A percentile compares a stretch with the other conserved stretches of the same genome.
phyloP scores from a whole-genome alignment of 2,888 invertebrate genomes.

The Gymnoscelis rufifasciata region DNA sequence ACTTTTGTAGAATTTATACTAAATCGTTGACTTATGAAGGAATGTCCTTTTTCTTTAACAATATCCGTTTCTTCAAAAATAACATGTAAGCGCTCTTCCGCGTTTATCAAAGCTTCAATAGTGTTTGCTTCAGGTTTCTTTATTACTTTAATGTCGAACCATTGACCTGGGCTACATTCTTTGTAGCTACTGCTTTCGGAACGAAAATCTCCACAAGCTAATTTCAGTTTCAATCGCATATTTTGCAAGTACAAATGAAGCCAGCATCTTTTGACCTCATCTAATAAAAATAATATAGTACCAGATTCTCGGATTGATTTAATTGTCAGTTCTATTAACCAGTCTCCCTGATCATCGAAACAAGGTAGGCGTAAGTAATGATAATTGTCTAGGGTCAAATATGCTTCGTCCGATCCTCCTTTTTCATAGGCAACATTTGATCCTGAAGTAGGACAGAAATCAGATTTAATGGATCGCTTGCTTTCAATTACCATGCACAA shows the following conservation, averaged over 20 bases:
- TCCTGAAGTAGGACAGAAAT: conserved; percentile 47
- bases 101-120: conserved; percentile 63
- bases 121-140: conserved; percentile 52
- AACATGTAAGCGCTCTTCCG: conserved; percentile 58
- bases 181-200: conserved; percentile 56
- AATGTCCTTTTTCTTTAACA: background rate
- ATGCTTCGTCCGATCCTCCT: conserved; percentile 58
- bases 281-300: conserved; percentile 52
- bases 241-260: conserved; percentile 57
- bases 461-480: conserved; percentile 29
- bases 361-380: conserved; percentile 64
- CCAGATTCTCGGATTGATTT: conserved; percentile 58
- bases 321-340: conserved; percentile 59
- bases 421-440: conserved; percentile 64
- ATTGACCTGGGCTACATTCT: conserved; percentile 54
- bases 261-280: conserved; percentile 44
- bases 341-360: conserved; percentile 51
- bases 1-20: conserved; percentile 1
- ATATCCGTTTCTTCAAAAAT: conserved; percentile 31
- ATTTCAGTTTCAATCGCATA: conserved; percentile 57
- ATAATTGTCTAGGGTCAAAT: conserved; percentile 46
- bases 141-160: conserved; percentile 57
- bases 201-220: conserved; percentile 43
- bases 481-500: conserved; percentile 43
- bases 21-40: background rate